Evolutionary conservation across 2,888 invertebrate genomes (phyloP).

Genomic region (Lepidocyrtinus sp.): DNA sequence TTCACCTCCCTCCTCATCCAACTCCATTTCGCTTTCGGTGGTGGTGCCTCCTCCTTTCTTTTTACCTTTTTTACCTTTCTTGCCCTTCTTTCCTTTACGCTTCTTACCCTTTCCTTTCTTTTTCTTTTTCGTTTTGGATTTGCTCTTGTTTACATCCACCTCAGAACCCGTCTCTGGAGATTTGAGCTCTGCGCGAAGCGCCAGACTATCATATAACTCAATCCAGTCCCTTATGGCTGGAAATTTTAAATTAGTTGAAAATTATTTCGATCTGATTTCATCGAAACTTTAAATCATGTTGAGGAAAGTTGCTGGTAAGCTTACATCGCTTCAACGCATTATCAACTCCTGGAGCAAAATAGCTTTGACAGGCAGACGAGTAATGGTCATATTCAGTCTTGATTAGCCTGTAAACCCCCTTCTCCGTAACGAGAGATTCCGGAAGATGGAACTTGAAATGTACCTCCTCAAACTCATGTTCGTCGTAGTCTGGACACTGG

Average conservation of each 20-base stretch:
- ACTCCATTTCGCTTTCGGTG: constrained; percentile 39
- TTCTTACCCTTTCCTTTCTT: constrained; percentile 28
- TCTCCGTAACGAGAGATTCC: constrained; percentile 57
- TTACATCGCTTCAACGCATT: constrained; percentile 69
- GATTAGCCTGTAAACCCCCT: constrained; percentile 62
- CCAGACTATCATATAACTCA: constrained; percentile 41
- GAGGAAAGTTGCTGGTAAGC: constrained; percentile 1
- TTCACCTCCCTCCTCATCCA: constrained; percentile 23
- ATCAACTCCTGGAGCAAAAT: constrained; percentile 72
- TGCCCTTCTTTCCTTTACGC: constrained; percentile 21
- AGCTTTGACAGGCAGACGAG: constrained; percentile 74
- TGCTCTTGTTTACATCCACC: constrained; percentile 28
- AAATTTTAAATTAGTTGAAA: no score
- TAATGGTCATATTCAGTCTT: constrained; percentile 76
- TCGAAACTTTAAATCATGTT: neutral
- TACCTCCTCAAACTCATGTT: constrained; percentile 62
- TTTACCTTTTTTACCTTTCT: constrained; percentile 44
- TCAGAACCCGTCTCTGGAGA: constrained; percentile 37
- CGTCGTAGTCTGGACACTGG: constrained; percentile 63
- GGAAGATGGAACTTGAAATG: constrained; percentile 68
- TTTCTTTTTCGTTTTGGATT: constrained; percentile 32
- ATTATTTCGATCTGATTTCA: neutral
- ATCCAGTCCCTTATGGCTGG: constrained; percentile 65
- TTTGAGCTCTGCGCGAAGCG: constrained; percentile 30
- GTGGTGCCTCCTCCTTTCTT: constrained; percentile 31